Percentiles rank a stretch among this genome's conserved stretches.
phyloP scores from a whole-genome alignment of 2,888 invertebrate species.

The Parasteatoda lunata region DNA sequence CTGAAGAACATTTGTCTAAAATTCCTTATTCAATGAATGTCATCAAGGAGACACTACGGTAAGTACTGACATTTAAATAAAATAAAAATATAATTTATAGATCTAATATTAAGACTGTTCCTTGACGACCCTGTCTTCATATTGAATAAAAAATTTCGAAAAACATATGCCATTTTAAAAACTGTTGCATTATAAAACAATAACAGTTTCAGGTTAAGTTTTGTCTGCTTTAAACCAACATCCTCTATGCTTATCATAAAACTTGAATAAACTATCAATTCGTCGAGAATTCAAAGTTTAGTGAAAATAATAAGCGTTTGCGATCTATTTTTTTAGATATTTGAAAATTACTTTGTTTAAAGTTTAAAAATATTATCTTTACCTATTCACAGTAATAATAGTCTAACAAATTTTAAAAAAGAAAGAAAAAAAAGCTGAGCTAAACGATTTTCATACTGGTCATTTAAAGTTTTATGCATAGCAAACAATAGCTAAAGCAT shows the following conservation, averaged over 20 bases:
- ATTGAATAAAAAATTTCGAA: background rate
- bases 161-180: background rate
- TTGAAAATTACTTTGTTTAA: no score
- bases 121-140: background rate
- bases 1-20: conserved; percentile 71
- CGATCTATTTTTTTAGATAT: no score
- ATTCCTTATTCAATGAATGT: conserved; percentile 79
- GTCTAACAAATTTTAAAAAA: no score
- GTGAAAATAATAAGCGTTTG: no score
- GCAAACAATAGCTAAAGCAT: no score
- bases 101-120: background rate
- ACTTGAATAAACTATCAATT: background rate
- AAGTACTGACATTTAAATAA: conserved; percentile 1
- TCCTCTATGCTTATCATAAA: background rate
- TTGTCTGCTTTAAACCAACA: background rate
- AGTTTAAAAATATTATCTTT: no score
- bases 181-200: background rate
- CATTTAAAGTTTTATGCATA: no score
- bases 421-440: no score
- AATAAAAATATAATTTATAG: background rate
- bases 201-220: background rate
- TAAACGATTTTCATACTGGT: no score
- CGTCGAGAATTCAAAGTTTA: no score
- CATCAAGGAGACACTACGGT: conserved; percentile 84
- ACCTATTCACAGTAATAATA: no score